These are phyloP conservation scores for Aurelia aurita complex sp. Pacific DNA, from an alignment of 30 jellyfish, hydroid and myxozoan species.

Conservation along the genomic window DNA sequence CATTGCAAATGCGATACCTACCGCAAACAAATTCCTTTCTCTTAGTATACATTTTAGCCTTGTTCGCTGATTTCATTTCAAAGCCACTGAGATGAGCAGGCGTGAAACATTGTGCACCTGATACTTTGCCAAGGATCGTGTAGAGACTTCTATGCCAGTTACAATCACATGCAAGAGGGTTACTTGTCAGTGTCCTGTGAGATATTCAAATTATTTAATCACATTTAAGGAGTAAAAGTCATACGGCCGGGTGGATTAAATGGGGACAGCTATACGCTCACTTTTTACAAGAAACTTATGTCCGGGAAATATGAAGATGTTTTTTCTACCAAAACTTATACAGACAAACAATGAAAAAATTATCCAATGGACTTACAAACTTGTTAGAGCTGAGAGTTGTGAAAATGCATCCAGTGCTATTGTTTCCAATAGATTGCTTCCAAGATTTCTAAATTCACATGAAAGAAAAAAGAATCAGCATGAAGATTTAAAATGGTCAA, in stretches of 20 bases:
- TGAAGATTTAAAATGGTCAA: too few relatives aligned
- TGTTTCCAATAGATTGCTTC: conserved; percentile 46
- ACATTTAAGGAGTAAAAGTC: too few relatives aligned
- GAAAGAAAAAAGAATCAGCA: too few relatives aligned
- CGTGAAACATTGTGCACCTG: conserved; percentile 65
- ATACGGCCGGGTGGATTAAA: too few relatives aligned
- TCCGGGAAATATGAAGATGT: too few relatives aligned
- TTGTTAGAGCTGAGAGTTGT: conserved; percentile 49
- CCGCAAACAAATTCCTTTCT: conserved; percentile 77
- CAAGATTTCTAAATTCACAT: conserved; percentile 32
- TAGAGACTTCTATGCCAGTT: conserved; percentile 49
- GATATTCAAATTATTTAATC: too few relatives aligned
- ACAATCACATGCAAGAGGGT: conserved; percentile 76
- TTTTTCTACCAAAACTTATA: not conserved
- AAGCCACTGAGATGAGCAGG: conserved; percentile 59
- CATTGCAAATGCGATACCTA: conserved; percentile 3
- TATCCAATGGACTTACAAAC: conserved; percentile 49
- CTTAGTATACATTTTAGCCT: conserved; percentile 20
- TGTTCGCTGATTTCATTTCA: conserved; percentile 24
- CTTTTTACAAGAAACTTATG: too few relatives aligned
- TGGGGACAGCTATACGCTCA: too few relatives aligned
- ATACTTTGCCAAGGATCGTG: conserved; percentile 44
- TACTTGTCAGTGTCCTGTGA: conserved; percentile 52
- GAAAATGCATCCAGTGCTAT: conserved; percentile 61
- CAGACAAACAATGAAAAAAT: not conserved